Evolutionary conservation across 92 coral and sea anemone genomes (phyloP), one percentile per base, ranked within the genome.

Genomic region (Scolanthus callimorphus): DNA sequence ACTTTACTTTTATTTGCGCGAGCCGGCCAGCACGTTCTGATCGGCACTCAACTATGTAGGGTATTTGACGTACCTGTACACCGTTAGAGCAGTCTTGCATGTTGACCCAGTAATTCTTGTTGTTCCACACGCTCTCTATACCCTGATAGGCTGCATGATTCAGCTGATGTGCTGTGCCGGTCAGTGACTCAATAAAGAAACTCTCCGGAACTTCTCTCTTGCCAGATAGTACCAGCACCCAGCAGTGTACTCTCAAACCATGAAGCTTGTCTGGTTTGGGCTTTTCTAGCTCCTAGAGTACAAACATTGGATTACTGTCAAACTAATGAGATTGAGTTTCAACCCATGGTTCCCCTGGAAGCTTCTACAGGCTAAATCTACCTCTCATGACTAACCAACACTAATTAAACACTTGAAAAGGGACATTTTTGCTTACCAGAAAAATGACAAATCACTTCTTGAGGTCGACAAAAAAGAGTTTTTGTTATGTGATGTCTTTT

Each of bases 61-160:
- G n/a, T 22, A 10, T 11, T 11, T 27, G 17, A 48, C 83, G 27
- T 22, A 92, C 99, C 82, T 77, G 85, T 39, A 94, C 91, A 30
- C 99, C 99, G 28, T 69, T 76, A 11, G 99, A 84, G 25, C 99
- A 94, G 61, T 94, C 99, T 62, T 94, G 99, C 99, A 94, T 94
- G 68, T 94, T 94, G 2, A 94, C 85, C 99, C 99, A 94, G 72
- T 83, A 94, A 63, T 94, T 94, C 81, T 90, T 94, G 79, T 94
- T 85, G 49, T 84, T 94, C 99, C 99, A 94, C 17, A 84, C 89
- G 59, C 99, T 94, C 69, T 94, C 99, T 38, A 94, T 83, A 54
- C 99, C 99, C 65, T 88, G 95, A 68, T 89, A 94, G 34, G 86
- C 82, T 9, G 64, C 27, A 46, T 82, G 71, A 30, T 73, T 85